A percentile compares a stretch with the other conserved stretches of the same genome.
These are phyloP conservation scores for Ovis canadensis DNA, from an alignment of 2,113 vertebrate genomes.

Conservation along the genomic window DNA sequence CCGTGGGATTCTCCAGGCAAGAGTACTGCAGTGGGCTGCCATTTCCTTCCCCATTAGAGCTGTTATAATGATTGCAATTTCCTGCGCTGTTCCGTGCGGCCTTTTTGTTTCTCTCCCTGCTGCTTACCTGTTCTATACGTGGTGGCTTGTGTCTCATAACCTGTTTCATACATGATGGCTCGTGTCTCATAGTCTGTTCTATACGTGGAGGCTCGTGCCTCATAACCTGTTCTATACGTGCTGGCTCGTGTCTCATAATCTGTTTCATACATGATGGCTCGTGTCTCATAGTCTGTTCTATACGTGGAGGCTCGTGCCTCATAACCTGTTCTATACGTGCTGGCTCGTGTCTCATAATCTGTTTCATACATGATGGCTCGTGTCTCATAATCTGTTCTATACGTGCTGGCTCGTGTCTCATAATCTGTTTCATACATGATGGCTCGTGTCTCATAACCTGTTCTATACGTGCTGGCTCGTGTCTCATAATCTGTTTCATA, in stretches of 20 bases:
- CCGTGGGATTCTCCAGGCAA: not conserved
- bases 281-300: too few relatives aligned
- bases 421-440: fast-evolving
- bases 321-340: fast-evolving
- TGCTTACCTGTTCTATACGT: not conserved
- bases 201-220: too few relatives aligned
- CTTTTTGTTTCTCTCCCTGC: not conserved
- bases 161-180: fast-evolving
- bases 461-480: fast-evolving
- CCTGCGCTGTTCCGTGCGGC: not conserved
- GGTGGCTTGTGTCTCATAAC: not conserved
- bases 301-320: too few relatives aligned
- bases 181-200: not conserved
- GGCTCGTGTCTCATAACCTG: too few relatives aligned
- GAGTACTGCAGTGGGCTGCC: not conserved
- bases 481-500: too few relatives aligned
- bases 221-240: too few relatives aligned
- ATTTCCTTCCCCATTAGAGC: not conserved
- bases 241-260: not conserved
- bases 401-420: not conserved
- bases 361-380: fast-evolving
- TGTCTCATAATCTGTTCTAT: fast-evolving
- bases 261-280: fast-evolving
- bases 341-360: too few relatives aligned
- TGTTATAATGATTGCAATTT: not conserved